Evolutionary conservation across 2,888 invertebrate genomes (phyloP), one percentile per base, ranked within the genome.

Genomic region (Hemaris fuciformis): DNA sequence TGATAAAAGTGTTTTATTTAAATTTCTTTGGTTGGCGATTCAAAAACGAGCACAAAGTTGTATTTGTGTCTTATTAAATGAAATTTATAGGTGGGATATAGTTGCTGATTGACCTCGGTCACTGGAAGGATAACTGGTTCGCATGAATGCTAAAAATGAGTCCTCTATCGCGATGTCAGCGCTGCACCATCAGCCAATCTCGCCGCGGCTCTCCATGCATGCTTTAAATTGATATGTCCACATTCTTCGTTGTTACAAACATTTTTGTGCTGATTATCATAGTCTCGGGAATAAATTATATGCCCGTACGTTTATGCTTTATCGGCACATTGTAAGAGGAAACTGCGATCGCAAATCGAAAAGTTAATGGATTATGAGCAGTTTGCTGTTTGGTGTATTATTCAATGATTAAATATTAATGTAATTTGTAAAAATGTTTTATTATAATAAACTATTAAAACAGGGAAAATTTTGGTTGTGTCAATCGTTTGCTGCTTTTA

Each of bases 31-130:
- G 84, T 79, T 84, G 82, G 86, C 85, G 84, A 87, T 78, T 83
- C 87, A 87, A 89, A 92, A 91, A 91, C 83, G 83, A 91, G 79
- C 84, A 88, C 73, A 84, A 86, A 82, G 85, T 80, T 78, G 84
- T 79, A 88, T 90, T 92, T 92, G 91, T 92, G 92, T 92, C 92
- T 91, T 91, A 92, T 92, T 92, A 92, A 92, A 91, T 87, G 85
- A 91, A 92, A 92, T 92, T 91, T 92, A 92, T 92, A 90, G 91
- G 86, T 87, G 79, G 88, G 78, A 81, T 86, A 89, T 89, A 86
- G 87, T 85, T 79, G 80, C 88, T 90, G 91, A 91, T 91, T 91
- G 92, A 91, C 90, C 91, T 87, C 86, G 88, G 88, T 86, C 89
- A 89, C 73, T 82, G 83, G 81, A 83, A 85, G 88, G 87, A 85